Evolutionary conservation across 2,888 invertebrate species (phyloP), one percentile per base, ranked within the genome.

Genomic region (Criorhina ranunculi): DNA sequence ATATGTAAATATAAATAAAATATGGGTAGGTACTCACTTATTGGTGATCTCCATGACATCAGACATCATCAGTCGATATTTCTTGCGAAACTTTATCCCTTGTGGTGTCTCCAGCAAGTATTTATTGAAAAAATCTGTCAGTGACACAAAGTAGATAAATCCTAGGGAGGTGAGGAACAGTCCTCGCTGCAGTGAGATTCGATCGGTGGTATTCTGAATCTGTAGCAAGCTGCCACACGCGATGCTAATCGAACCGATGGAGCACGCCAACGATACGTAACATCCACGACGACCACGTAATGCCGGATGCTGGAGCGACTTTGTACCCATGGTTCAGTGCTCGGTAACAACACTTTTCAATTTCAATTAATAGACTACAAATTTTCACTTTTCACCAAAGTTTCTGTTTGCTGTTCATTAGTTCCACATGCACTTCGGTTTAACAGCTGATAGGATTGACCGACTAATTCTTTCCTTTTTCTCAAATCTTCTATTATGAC

Each of bases 11-110:
- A 64, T 31, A 29, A 24, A 24, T 24, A 24, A 24, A 24, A 4
- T 17, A 19, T 7, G 11, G 19, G 3, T 81, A 93, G 11, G 5
- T 81, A 93, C 94, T 93, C 89, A 95, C 96, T 95, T 96, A 92
- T 96, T 96, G 60, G 94, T 95, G 87, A 95, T 95, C 89, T 96
- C 96, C 87, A 95, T 93, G 55, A 95, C 94, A 88, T 95, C 95
- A 8, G 94, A 94, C 88, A 93, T 93, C 89, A 93, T 94, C 12
- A 96, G 93, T 62, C 94, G 93, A 92, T 95, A 95, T 89, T 94
- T 94, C 89, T 93, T 93, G 0, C 94, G 92, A 87, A 95, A 93
- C 55, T 93, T 92, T 31, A 93, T 92, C 17, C 95, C 95, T 46
- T 91, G 90, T 57, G 90, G 91, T 9, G 95, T 95, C 89, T 93